Percentiles rank a stretch among this genome's conserved stretches.
These are phyloP conservation scores for Exephanes ischioxanthus DNA, from an alignment of 2,888 invertebrate species.

Conservation along the genomic window DNA sequence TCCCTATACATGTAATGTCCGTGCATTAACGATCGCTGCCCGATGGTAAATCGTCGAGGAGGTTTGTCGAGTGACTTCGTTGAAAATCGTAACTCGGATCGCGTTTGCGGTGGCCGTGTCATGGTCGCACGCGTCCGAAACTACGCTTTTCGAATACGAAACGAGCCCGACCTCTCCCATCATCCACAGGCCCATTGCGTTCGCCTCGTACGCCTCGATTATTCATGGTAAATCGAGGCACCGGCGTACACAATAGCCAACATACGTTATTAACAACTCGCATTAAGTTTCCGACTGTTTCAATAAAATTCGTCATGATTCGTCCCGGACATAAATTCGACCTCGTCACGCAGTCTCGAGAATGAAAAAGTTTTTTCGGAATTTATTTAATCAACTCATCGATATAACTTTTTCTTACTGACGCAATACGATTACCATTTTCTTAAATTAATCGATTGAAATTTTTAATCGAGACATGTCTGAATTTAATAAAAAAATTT, in stretches of 20 bases:
- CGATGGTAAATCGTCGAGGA: slow-evolving; percentile 29
- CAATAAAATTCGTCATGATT: not conserved
- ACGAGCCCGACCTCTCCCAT: slow-evolving; percentile 61
- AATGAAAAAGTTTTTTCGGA: not conserved
- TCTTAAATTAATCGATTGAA: no score
- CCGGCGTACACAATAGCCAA: not conserved
- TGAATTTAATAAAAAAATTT: no score
- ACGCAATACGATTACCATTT: no score
- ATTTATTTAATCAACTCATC: no score
- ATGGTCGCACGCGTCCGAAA: slow-evolving; percentile 71
- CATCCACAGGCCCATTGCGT: not conserved
- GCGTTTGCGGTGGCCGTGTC: slow-evolving; percentile 71
- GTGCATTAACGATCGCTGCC: not conserved
- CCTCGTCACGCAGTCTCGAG: not conserved
- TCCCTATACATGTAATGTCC: slow-evolving; percentile 7
- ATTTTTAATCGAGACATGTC: no score
- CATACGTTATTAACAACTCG: not conserved
- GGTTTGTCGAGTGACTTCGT: slow-evolving; percentile 20
- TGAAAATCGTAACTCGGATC: slow-evolving; percentile 54
- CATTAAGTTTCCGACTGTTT: not conserved
- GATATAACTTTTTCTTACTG: no score
- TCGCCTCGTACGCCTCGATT: slow-evolving; percentile 2
- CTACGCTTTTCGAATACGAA: slow-evolving; percentile 71
- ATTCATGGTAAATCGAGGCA: slow-evolving; percentile 24
- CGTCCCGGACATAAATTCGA: not conserved